Percentiles rank a stretch among this genome's conserved stretches.
Evolutionary conservation across 2,797 vertebrate species (phyloP).

Genomic region (Nasua narica): DNA sequence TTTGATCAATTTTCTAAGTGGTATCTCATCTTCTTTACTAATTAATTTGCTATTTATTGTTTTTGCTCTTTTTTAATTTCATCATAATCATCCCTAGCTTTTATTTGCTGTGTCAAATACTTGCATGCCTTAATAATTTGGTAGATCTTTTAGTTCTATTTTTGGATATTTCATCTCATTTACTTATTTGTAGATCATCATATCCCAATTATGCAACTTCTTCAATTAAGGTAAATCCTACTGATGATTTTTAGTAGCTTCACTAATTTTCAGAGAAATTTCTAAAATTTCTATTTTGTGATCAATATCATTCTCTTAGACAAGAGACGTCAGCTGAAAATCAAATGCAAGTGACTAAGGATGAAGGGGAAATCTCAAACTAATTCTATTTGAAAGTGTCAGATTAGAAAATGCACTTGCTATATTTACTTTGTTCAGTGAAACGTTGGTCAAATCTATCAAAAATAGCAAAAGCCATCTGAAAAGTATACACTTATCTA

Average conservation of each 20-base stretch:
- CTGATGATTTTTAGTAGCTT: not conserved
- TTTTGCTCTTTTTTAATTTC: not conserved
- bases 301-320: slow-evolving; percentile 5
- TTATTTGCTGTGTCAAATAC: not conserved
- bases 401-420: not conserved
- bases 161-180: not conserved
- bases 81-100: not conserved
- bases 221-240: not conserved
- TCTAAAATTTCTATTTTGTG: not conserved
- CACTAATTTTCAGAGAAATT: slow-evolving; percentile 4
- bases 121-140: not conserved
- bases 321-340: not conserved
- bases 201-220: not conserved
- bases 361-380: not conserved
- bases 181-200: not conserved
- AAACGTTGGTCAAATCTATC: not conserved
- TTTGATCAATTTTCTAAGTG: not conserved
- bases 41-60: not conserved
- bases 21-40: not conserved
- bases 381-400: slow-evolving; percentile 2
- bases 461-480: not conserved
- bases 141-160: not conserved
- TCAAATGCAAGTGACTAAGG: not conserved
- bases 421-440: not conserved
- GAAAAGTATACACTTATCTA: not conserved